phyloP scores from a whole-genome alignment of 2,113 vertebrate genomes.

The Tenebrosternarchus preto region DNA sequence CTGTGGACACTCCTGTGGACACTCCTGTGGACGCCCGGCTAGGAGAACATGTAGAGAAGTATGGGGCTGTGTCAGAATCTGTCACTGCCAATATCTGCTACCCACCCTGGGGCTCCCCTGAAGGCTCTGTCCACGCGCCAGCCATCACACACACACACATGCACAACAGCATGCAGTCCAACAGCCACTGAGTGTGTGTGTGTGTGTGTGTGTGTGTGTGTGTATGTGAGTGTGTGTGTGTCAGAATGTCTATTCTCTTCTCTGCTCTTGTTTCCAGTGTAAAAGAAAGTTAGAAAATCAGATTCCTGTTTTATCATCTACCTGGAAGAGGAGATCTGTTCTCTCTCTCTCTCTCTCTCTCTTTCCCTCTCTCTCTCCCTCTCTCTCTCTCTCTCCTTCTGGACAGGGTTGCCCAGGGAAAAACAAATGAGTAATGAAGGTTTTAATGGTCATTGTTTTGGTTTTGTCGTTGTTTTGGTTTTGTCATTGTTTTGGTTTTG shows the following conservation, averaged over 20 bases:
- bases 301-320: neutral
- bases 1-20: slow-evolving; percentile 37
- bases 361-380: no score
- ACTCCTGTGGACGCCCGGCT: slow-evolving; percentile 29
- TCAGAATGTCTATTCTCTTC: slow-evolving; percentile 17
- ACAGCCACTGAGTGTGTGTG: slow-evolving; percentile 25
- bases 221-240: neutral
- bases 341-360: no score
- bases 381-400: no score
- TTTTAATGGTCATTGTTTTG: no score
- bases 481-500: no score
- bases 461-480: no score
- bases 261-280: neutral
- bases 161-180: neutral
- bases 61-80: slow-evolving; percentile 45
- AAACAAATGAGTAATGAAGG: no score
- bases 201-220: slow-evolving; percentile 23
- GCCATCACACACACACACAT: slow-evolving; percentile 37
- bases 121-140: slow-evolving; percentile 18
- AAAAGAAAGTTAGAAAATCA: neutral
- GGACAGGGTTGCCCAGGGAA: no score
- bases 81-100: slow-evolving; percentile 49
- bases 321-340: no score
- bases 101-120: slow-evolving; percentile 48
- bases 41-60: slow-evolving; percentile 43